Base-by-base conservation (phyloP, 2,797 vertebrate species). In the Huso huso region DNA sequence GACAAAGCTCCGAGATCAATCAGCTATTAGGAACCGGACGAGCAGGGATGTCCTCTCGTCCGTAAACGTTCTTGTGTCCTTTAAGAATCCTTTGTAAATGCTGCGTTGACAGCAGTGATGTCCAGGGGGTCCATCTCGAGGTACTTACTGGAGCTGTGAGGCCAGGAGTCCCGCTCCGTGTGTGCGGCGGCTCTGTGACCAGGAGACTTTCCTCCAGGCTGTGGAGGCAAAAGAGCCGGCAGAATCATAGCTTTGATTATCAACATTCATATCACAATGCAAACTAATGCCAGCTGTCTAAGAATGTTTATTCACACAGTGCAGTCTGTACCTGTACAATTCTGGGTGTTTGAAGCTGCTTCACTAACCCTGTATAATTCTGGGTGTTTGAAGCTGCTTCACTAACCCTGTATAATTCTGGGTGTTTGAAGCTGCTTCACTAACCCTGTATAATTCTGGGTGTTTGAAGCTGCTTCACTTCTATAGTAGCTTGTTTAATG, bases 131-230 rank as follows among this genome's bases (percentile, higher is more conserved):
- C 4, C 23, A 37, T 4, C 23, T 37, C 1, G 23, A 37, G 4
- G 23, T 37, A 37, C 93, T 92, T 85, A 99, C 95, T 95, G 77
- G 90, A 84, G 78, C 86, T 94, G 48, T 91, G 79, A 48, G 94
- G 85, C 92, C 92, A 94, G 64, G 90, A 89, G 64, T 96, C 92
- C 48, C 82, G 84, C 74, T 93, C 91, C 51, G 71, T 62, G 69
- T 90, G 92, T 50, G 84, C 82, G 13, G 52, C 66, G 49, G 77
- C 81, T 82, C 89, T 93, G 71, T 79, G 84, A 74, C 89, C 88
- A 0, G 91, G 90, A 51, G 90, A 93, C 73, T 88, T 96, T 23
- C 86, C 92, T 51, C 80, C 81, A 74, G 78, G 82, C 96, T 99
- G 79, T 0, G 75, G 64, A 64, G 77, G 72, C 64, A 69, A 55